Evolutionary conservation across 2,888 invertebrate species (phyloP), one percentile per base, ranked within the genome.

Genomic region (Helicoverpa assulta): DNA sequence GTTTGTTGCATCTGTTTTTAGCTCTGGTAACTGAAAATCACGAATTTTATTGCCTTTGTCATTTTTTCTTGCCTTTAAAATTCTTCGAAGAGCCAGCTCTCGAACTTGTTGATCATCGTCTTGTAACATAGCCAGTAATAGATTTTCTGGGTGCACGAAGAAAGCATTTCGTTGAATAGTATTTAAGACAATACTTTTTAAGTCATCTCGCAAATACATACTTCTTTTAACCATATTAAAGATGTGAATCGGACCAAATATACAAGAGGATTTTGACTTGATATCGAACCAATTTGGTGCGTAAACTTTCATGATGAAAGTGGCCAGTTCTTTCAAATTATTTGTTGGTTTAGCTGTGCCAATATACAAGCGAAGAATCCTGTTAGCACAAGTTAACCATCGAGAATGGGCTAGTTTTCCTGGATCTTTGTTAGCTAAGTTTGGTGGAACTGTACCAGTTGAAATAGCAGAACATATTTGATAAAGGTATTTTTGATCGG

Each of bases 281-380:
- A 85, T 85, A 47, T 52, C 43, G 55, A 85, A 85, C 85, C 81
- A 85, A 1, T 21, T 51, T 54, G 82, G 78, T 55, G 82, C 83
- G 59, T 83, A 84, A 50, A 77, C 80, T 80, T 81, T 84, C 4
- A 84, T 72, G 18, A 84, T 56, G 69, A 63, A 85, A 10, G 75
- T 76, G 18, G 78, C 78, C 8, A 75, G 51, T 64, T 10, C 66
- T 3, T 71, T 47, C 7, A 82, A 52, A 50, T 81, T 76, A 40
- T 70, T 67, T 43, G 72, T 55, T 8, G 80, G 79, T 21, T 18
- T 58, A 67, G 58, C 53, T 10, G 69, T 71, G 26, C 76, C 56
- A 26, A 83, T 73, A n/a, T 60, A 52, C 6, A 60, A n/a, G 18
- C 51, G 60, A 12, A 60, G 18, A 8, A 60, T 60, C 10, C 60